Evolutionary conservation across 1,140 invertebrate species (phyloP).

Genomic region (Helicoverpa zea): DNA sequence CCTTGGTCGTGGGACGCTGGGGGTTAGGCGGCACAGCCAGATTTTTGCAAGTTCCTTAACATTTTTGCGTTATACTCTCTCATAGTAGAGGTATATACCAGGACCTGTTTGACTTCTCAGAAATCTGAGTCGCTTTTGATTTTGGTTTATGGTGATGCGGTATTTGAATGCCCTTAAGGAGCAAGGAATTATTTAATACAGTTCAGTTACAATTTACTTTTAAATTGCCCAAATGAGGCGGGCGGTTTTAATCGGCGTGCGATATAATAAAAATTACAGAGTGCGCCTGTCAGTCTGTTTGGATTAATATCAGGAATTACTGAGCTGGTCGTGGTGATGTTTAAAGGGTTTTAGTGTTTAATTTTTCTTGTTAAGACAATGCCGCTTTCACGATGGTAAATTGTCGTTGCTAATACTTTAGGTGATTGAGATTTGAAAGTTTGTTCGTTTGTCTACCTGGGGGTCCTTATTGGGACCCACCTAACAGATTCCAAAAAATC

Average conservation of each 20-base stretch:
- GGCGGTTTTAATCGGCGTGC: slow-evolving; percentile 26
- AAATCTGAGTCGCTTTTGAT: slow-evolving; percentile 36
- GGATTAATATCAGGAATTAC: slow-evolving; percentile 27
- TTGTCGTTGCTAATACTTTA: not conserved
- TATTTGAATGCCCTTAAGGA: slow-evolving; percentile 43
- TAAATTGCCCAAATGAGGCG: slow-evolving; percentile 31
- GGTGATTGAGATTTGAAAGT: not conserved
- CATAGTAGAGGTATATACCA: slow-evolving; percentile 3
- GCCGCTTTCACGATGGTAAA: not conserved
- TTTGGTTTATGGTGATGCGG: slow-evolving; percentile 39
- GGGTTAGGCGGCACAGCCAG: slow-evolving; percentile 50
- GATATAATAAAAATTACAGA: not conserved
- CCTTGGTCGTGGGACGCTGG: slow-evolving; percentile 61
- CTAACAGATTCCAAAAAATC: no score
- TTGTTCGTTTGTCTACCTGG: not conserved
- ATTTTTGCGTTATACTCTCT: slow-evolving; percentile 46
- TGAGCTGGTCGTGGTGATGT: slow-evolving; percentile 8
- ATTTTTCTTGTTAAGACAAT: not conserved
- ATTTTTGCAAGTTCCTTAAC: slow-evolving; percentile 49
- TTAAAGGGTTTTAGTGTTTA: slow-evolving; percentile 4
- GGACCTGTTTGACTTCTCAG: slow-evolving; percentile 7
- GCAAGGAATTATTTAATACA: slow-evolving; percentile 38
- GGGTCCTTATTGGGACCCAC: no score
- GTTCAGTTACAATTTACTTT: slow-evolving; percentile 36
- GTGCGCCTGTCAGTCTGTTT: slow-evolving; percentile 18